Evolutionary conservation across 92 coral and sea anemone genomes (phyloP), one percentile per base, ranked within the genome.

Genomic region (Parazoanthus swiftii): DNA sequence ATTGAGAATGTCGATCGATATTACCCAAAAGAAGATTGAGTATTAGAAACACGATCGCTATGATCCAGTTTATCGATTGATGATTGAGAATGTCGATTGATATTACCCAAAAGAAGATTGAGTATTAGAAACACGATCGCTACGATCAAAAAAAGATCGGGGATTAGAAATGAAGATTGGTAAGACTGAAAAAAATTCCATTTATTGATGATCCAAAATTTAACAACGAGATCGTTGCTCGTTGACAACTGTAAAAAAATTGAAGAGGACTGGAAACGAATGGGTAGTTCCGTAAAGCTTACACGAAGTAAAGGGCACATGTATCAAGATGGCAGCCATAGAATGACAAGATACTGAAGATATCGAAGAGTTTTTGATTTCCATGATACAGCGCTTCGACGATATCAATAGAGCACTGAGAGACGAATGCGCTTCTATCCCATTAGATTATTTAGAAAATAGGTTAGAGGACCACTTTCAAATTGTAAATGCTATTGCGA

Each of bases 401-500:
- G 85, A 85, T 37, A 87, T 83, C 67, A 71, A 82, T 58, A 39
- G 85, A 58, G 89, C 81, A 50, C 85, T 85, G 25, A n/a, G 36
- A 38, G 85, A 85, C 50, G 89, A 89, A 85, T 16, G 44, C 81
- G 33, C 74, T 79, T 84, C 89, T 76, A 89, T 89, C 75, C 92
- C 92, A 15, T 85, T 85, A 81, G 92, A 85, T 67, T 89, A 85
- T 67, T 75, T 79, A 80, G 86, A 89, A 56, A 73, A 85, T 73
- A 85, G 66, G 89, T 81, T 85, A 50, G 92, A 89, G 71, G 75
- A 80, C 86, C 92, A 90, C 48, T 90, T 89, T 86, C 86, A 85
- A 89, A 67, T 85, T 85, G 92, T 85, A 77, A 80, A 85, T 48
- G 85, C 89, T 56, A 90, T 79, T 42, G 78, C 72, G 38, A 63